These are phyloP conservation scores for Dyspetes luteomarginatus DNA, from an alignment of 2,888 invertebrate genomes.

Conservation along the genomic window DNA sequence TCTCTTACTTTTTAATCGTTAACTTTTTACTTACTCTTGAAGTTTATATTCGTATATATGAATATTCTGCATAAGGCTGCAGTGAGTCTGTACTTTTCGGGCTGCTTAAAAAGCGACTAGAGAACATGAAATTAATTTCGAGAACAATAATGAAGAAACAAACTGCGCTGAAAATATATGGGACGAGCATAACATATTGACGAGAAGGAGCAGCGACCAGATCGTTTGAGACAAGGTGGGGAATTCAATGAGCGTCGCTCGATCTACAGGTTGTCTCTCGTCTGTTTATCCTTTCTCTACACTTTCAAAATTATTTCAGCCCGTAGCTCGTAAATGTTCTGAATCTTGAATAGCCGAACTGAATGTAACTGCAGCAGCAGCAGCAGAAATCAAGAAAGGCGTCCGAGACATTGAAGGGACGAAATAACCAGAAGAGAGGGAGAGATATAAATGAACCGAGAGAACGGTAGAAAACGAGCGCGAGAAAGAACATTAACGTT, in stretches of 20 bases:
- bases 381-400: not conserved
- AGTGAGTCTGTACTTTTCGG: not conserved
- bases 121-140: not conserved
- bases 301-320: not conserved
- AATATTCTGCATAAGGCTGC: not conserved
- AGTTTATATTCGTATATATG: not conserved
- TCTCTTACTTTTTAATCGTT: too few species aligned
- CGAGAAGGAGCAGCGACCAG: not conserved
- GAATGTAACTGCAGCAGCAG: constrained; percentile 30
- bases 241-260: constrained; percentile 19
- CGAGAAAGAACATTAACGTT: not conserved
- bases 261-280: constrained; percentile 50
- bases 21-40: not conserved
- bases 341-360: constrained; percentile 21
- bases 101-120: not conserved
- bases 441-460: too few species aligned
- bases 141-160: not conserved
- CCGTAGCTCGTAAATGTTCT: constrained; percentile 42
- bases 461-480: not conserved
- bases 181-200: not conserved
- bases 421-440: constrained; percentile 10
- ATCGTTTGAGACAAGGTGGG: constrained; percentile 1
- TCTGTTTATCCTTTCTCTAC: constrained; percentile 6
- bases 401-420: not conserved
- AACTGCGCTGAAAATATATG: not conserved